Evolutionary conservation across 2,113 vertebrate genomes (phyloP).

Genomic region (Mastomys natalensis): DNA sequence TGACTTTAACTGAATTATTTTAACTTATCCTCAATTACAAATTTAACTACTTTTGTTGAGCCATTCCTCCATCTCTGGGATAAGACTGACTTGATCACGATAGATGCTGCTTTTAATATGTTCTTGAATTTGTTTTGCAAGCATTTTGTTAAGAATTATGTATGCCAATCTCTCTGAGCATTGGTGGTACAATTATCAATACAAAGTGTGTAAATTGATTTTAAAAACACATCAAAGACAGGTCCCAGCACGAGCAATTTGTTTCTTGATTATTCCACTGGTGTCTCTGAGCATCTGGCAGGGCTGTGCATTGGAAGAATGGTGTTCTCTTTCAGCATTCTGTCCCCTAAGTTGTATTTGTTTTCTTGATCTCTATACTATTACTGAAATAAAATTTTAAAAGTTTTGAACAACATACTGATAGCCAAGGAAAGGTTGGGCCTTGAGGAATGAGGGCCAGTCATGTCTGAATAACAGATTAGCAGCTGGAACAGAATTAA

Average conservation of each 20-base stretch:
- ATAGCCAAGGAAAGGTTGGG: neutral
- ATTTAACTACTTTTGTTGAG: too few species aligned
- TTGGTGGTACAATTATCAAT: neutral
- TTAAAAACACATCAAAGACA: neutral
- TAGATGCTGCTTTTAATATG: neutral
- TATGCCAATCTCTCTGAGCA: neutral
- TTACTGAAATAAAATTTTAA: neutral
- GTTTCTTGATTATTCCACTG: neutral
- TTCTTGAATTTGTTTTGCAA: neutral
- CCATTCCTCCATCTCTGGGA: neutral
- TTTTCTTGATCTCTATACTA: slow-evolving; percentile 10
- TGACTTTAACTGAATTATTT: neutral
- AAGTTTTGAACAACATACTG: neutral
- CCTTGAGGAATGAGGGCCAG: slow-evolving; percentile 20
- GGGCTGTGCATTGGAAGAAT: neutral
- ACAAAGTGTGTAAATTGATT: neutral
- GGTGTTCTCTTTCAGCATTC: neutral
- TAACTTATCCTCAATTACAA: neutral
- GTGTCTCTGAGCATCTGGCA: neutral
- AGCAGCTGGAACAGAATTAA: slow-evolving; percentile 9
- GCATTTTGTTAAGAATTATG: neutral
- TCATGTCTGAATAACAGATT: slow-evolving; percentile 34
- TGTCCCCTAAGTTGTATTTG: neutral
- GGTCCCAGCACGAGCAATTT: neutral
- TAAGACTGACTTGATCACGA: neutral